Evolutionary conservation across 1,140 invertebrate species (phyloP), one percentile per base, ranked within the genome.

Genomic region (Lepidurus apus): DNA sequence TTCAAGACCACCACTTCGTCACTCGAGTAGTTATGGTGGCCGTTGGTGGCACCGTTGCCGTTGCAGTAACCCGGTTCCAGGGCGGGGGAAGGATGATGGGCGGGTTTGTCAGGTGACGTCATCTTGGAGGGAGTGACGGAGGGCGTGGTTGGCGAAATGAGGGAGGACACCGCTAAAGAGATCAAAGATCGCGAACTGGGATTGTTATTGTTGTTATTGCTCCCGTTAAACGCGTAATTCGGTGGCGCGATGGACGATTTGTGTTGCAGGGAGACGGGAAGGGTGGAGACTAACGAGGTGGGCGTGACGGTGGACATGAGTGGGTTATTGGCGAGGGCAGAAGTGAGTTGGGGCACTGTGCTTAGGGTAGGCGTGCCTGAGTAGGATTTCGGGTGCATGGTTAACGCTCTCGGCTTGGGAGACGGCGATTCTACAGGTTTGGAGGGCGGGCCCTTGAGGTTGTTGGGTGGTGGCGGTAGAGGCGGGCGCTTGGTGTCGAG

Each of bases 401-500:
- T 47, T 43, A 47, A 42, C 4, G 78, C 43, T 21, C 75, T 74
- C 2, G 78, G 73, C 7, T 13, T 74, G 34, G 78, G 78, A 5
- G 75, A 75, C 10, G 73, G 65, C 11, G 78, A 44, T 17, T 44
- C 9, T 13, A 26, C 75, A 10, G 53, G 34, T 53, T 53, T 21
- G 43, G 77, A 6, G 9, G 73, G 13, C 43, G 34, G 0, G 21
- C 73, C 42, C 42, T 78, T 78, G 42, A 34, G 34, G 34, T 34
- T 34, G 34, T 34, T 34, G 34, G 34, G 10, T 11, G 5, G 78
- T 17, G 26, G 74, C 45, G 4, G 42, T 47, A 6, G 34, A 34
- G 44, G 73, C 8, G 42, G 24, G 21, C 75, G 65, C 73, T 74
- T 79, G 42, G 75, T 74, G 74, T 79, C 78, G 13, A 79, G 13